phyloP scores from a whole-genome alignment of 2,113 vertebrate genomes.

The Nibea coibor region DNA sequence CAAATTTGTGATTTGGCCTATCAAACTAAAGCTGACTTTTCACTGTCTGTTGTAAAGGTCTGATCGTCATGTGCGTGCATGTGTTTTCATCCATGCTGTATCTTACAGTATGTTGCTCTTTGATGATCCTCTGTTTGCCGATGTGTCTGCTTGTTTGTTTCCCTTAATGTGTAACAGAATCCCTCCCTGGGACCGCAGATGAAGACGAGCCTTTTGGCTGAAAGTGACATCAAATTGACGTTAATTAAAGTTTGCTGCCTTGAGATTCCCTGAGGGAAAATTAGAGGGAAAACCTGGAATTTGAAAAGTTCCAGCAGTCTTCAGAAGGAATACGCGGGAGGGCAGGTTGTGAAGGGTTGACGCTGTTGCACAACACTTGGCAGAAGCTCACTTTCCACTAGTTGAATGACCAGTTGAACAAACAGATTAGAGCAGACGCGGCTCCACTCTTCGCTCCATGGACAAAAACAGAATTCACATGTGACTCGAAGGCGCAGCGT shows the following conservation, averaged over 20 bases:
- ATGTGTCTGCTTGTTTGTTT: too few relatives aligned
- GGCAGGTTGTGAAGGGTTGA: neutral
- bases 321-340: neutral
- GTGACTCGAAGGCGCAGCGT: neutral
- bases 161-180: neutral
- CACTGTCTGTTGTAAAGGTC: too few relatives aligned
- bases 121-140: too few relatives aligned
- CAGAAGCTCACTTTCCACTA: neutral
- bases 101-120: too few relatives aligned
- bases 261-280: neutral
- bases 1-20: too few relatives aligned
- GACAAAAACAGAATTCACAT: neutral
- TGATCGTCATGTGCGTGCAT: too few relatives aligned
- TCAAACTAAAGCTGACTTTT: too few relatives aligned
- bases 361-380: conserved; percentile 35
- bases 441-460: neutral
- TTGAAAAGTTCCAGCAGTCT: neutral
- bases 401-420: conserved; percentile 71
- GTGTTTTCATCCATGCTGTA: too few relatives aligned
- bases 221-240: too few relatives aligned
- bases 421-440: neutral
- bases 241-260: neutral
- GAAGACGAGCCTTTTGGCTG: neutral
- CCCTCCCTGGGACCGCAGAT: neutral
- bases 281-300: neutral